phyloP scores from a whole-genome alignment of 2,797 vertebrate genomes.

The Tiaroga cobitis region DNA sequence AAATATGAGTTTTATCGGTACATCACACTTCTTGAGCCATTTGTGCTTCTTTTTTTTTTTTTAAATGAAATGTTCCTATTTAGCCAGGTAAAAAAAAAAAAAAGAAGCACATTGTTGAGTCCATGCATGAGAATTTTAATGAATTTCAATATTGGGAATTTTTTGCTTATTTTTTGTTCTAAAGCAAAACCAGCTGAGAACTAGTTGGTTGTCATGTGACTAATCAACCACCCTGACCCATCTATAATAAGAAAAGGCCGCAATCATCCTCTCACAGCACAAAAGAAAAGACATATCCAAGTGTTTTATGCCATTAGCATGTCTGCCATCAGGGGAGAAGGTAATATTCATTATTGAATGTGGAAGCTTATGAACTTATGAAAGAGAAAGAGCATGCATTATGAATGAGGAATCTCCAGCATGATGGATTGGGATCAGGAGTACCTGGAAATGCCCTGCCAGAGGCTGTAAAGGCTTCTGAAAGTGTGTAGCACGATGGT shows the following conservation, averaged over 20 bases:
- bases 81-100: background rate
- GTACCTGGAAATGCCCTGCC: slow-evolving; percentile 53
- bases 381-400: slow-evolving; percentile 51
- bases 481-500: background rate
- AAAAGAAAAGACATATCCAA: slow-evolving; percentile 37
- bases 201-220: background rate
- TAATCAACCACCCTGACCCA: background rate
- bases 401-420: slow-evolving; percentile 41
- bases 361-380: slow-evolving; percentile 46
- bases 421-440: slow-evolving; percentile 23
- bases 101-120: background rate
- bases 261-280: background rate
- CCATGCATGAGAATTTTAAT: background rate
- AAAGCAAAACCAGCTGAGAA: too few relatives aligned
- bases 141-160: background rate
- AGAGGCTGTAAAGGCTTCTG: slow-evolving; percentile 36
- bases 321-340: slow-evolving; percentile 44
- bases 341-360: slow-evolving; percentile 52
- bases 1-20: background rate
- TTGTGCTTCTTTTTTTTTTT: background rate
- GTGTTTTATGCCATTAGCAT: slow-evolving; percentile 46
- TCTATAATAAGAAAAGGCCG: background rate
- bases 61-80: background rate
- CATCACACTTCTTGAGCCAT: background rate
- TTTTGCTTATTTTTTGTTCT: background rate